Base-by-base conservation (phyloP, 2,113 vertebrate genomes). In the Lucifuga dentata region DNA sequence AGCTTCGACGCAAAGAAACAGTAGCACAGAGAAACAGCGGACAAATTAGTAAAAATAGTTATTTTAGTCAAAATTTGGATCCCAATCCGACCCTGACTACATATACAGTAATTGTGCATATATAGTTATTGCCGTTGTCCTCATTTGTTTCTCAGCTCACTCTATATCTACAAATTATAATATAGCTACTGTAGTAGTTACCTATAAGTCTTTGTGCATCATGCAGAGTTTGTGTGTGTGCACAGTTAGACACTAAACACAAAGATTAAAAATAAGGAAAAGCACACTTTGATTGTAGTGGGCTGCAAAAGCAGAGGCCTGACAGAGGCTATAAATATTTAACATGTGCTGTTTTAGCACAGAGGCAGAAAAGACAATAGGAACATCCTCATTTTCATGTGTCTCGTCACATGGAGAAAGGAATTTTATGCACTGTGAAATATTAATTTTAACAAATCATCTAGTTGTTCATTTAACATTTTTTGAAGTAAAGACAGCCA, bases 301-400 rank as follows among this genome's bases (percentile, higher is more conserved):
- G 83, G 52, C 62, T 83, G 83, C 65, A 85, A 73, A 85, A 53
- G 68, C 83, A 83, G 78, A 73, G 78, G 77, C 80, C 82, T 87
- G 90, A 90, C 80, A 81, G 72, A 69, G 16, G 62, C 74, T 90
- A 92, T 93, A 86, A 92, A 92, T 92, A 92, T 92, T 92, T 92
- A 80, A 93, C 66, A 66, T 39, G 64, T 76, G 87, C 78, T 55
- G 72, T 88, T 91, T 92, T 87, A 90, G 84, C 71, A 63, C 49
- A 29, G 41, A 74, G 58, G 76, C 12, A 19, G 61, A 82, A 75
- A 76, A 79, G 69, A 87, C 85, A 89, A 88, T 80, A 81, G 83
- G 88, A 88, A 81, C 57, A 84, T 67, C 83, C 86, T 89, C 58
- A 10, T 86, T 90, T 81, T 83, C 81, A 86, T 76, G 76, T 59